A percentile compares a stretch with the other conserved stretches of the same genome.
phyloP scores from a whole-genome alignment of 2,113 vertebrate species.

The Anolis sagrei region DNA sequence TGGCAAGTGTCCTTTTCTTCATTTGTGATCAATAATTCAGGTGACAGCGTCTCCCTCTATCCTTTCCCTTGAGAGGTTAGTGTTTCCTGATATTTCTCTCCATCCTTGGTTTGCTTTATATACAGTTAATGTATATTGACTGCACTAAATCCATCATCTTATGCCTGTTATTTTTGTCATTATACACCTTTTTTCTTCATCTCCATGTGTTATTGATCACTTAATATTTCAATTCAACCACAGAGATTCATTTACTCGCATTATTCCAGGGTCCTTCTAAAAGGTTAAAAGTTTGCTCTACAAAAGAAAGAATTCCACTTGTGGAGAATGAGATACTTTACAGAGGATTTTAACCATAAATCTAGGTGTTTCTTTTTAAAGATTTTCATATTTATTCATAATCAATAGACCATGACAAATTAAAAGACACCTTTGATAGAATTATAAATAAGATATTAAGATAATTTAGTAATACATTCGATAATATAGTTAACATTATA shows the following conservation, averaged over 20 bases:
- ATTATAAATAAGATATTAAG: no score
- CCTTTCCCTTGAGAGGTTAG: slow-evolving; percentile 31
- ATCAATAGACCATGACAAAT: no score
- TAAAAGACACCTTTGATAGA: no score
- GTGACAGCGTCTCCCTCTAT: slow-evolving; percentile 9
- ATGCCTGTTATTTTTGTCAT: slow-evolving; percentile 12
- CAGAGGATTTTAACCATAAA: neutral
- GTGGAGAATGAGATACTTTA: neutral
- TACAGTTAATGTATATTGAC: neutral
- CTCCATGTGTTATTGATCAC: neutral
- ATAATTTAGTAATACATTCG: no score
- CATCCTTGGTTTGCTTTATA: neutral
- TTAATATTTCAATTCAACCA: neutral
- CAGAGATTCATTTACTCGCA: neutral
- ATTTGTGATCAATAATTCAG: slow-evolving; percentile 45
- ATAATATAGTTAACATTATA: no score
- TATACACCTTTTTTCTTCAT: neutral
- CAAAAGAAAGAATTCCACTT: neutral
- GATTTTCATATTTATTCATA: no score
- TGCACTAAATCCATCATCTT: neutral
- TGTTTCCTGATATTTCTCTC: neutral
- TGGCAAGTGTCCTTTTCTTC: slow-evolving; percentile 38
- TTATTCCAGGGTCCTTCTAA: neutral
- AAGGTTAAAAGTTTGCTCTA: neutral
- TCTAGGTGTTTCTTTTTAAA: neutral